phyloP scores from a whole-genome alignment of 2,113 vertebrate species.

The Mormoops blainvillei region DNA sequence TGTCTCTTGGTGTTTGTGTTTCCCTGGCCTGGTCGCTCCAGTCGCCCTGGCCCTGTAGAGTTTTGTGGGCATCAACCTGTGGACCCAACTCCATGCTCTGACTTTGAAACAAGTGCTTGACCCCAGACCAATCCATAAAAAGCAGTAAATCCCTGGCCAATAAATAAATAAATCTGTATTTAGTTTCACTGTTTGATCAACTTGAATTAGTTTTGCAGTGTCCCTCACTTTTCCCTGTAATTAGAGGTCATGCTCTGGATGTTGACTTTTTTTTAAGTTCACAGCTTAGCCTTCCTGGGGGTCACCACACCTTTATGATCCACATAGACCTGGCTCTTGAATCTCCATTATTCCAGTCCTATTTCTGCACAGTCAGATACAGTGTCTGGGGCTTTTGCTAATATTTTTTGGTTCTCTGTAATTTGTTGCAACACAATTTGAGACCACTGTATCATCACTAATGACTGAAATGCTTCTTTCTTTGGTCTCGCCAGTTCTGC shows the following conservation, averaged over 20 bases:
- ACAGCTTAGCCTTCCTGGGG: background rate
- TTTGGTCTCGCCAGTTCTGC: background rate
- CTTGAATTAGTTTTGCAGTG: background rate
- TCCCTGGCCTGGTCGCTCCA: background rate
- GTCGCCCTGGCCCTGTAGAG: background rate
- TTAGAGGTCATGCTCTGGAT: background rate
- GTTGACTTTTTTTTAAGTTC: background rate
- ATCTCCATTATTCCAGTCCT: background rate
- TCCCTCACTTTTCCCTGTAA: background rate
- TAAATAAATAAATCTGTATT: background rate
- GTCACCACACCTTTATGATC: background rate
- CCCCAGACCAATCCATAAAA: background rate
- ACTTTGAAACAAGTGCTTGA: background rate
- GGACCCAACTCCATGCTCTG: background rate
- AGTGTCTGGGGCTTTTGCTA: background rate
- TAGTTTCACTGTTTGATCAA: background rate
- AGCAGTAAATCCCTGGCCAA: background rate
- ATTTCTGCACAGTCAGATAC: background rate
- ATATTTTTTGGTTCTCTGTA: background rate
- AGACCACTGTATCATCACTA: background rate
- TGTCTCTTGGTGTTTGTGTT: background rate
- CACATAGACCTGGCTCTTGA: background rate
- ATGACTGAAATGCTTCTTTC: background rate
- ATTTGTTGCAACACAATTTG: background rate
- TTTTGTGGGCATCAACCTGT: background rate